A percentile compares a stretch with the other conserved stretches of the same genome.
These are phyloP conservation scores for Lagenorhynchus albirostris DNA, from an alignment of 2,113 vertebrate species.

Conservation along the genomic window DNA sequence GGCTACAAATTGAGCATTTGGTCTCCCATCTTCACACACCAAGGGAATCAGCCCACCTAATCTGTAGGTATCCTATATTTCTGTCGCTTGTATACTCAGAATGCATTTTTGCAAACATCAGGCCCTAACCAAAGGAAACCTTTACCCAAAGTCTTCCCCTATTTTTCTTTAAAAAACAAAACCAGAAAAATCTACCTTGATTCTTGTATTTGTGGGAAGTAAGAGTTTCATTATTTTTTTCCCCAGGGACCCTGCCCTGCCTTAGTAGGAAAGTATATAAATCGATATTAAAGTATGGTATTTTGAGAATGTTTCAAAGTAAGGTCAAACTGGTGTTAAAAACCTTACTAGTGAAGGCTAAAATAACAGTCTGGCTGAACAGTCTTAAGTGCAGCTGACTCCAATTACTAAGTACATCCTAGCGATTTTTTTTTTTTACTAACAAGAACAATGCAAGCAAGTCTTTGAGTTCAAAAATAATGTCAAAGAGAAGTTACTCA, in stretches of 20 bases:
- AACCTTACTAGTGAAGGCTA: slow-evolving; percentile 89
- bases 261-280: slow-evolving; percentile 83
- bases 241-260: slow-evolving; percentile 40
- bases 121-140: neutral
- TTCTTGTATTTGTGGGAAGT: slow-evolving; percentile 73
- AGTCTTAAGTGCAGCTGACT: slow-evolving; percentile 88
- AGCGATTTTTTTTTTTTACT: slow-evolving; percentile 73
- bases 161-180: slow-evolving; percentile 58
- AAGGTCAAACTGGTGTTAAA: slow-evolving; percentile 91
- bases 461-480: slow-evolving; percentile 84
- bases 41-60: neutral
- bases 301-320: slow-evolving; percentile 92
- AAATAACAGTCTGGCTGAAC: slow-evolving; percentile 91
- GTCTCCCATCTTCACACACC: neutral
- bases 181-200: slow-evolving; percentile 50
- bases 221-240: slow-evolving; percentile 79
- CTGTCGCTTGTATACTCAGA: neutral
- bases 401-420: slow-evolving; percentile 93
- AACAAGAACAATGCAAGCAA: slow-evolving; percentile 85
- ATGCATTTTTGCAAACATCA: neutral
- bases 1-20: neutral
- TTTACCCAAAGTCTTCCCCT: slow-evolving; percentile 12
- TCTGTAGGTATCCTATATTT: neutral
- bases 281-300: slow-evolving; percentile 89
- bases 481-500: slow-evolving; percentile 88